Base-by-base conservation (phyloP, 2,888 invertebrate genomes). In the Alviniconcha strummeri region DNA sequence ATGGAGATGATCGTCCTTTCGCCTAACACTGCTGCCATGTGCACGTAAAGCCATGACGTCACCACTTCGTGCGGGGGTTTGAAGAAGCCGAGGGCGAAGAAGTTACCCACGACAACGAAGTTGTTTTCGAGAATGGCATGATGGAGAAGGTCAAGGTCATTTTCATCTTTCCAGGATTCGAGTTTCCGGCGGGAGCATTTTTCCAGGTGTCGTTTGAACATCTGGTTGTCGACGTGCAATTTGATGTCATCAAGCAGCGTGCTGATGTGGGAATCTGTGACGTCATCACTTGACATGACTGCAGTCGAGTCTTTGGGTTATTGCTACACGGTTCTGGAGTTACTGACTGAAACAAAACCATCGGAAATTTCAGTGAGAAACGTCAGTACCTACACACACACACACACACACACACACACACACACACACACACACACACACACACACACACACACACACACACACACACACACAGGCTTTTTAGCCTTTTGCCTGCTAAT, bases 91-190 rank as follows among this genome's bases (percentile, higher is more conserved):
- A 88, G 84, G n/a, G 86, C 87, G 77, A 91, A 90, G 55, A 92
- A 84, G 0, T 88, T 84, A 8, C 88, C 88, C 5, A 90, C 88
- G 7, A 89, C 90, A 78, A 91, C 90, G 5, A 89, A 84, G 82
- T 92, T 90, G 82, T 89, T 89, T 4, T 90, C 85, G 72, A 92
- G 84, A 7, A 92, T 91, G 64, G 91, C 89, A 83, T 91, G 89
- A 79, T 92, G 92, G 7, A 92, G 86, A 8, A 92, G 83, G 84
- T 92, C 89, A 69, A 91, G 85, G n/a, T 85, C 87, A 60, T 88
- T 82, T 9, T 85, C 86, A 74, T 91, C 91, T 15, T 86, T 83
- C 88, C 90, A 90, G 2, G 87, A 77, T 56, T 84, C 60, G 13
- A 89, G 36, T 19, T 52, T 81, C 15, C 76, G 67, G 17, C 77